Evolutionary conservation across 2,113 vertebrate genomes (phyloP), one percentile per base, ranked within the genome.

Genomic region (Melanocharis versteri): DNA sequence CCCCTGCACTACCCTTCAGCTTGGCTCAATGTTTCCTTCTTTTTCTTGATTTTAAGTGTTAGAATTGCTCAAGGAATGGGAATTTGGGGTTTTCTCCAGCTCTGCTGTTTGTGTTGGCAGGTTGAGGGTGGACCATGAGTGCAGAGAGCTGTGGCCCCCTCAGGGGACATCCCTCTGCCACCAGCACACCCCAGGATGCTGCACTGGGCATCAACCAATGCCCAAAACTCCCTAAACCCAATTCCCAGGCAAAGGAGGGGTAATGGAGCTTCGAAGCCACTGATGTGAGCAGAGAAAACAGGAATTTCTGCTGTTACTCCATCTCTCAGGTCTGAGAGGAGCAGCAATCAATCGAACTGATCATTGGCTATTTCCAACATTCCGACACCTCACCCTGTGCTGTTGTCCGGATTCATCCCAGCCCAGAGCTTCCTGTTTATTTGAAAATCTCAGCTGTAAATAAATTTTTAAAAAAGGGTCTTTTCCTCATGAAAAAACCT

Each of bases 111-210:
- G 9, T 72, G 30, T 24, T 2, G 2, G 31, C 19, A 31, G 39
- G 14, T 1, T 62, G 22, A 23, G 65, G 23, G n/a, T 56, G 70
- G 15, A 2, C 19, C 1, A 0, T 1, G 58, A 5, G 27, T 8
- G 30, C 62, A 17, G 53, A 10, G 31, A 83, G 54, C 21, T 3
- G 21, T 56, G 66, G 57, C 35, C 17, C 28, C 50, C 26, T 33
- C 15, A 10, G 37, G 51, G 51, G 82, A 28, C 1, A 4, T 35
- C 54, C 20, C 45, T 57, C 22, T 83, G 62, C 30, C 50, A 72
- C 66, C 54, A 27, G 1, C 11, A 8, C 1, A 0, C 17, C 18
- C 47, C 2, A 2, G 54, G 47, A 6, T 14, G 11, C 6, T 10
- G 2, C 45, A 5, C 6, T 9, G 24, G 30, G 12, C 64, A 64